Evolutionary conservation across 2,888 invertebrate species (phyloP).

Genomic region (Hymenopus coronatus): DNA sequence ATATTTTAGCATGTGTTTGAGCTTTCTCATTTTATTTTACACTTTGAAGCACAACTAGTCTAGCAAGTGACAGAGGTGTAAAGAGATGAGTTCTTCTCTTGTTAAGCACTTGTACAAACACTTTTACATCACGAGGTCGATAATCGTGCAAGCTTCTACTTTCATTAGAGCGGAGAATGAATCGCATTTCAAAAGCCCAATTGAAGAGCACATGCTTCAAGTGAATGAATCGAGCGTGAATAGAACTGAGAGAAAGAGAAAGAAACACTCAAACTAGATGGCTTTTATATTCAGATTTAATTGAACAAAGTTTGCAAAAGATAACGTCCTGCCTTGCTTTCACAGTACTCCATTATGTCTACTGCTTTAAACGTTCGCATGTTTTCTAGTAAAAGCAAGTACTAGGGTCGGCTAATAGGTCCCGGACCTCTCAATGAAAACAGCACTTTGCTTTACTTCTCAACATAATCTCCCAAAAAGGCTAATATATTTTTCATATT

Average conservation of each 20-base stretch:
- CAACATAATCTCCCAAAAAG: no score
- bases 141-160: neutral
- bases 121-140: neutral
- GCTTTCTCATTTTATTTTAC: neutral
- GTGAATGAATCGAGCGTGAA: neutral
- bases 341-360: neutral
- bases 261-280: neutral
- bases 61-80: neutral
- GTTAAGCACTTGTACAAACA: neutral
- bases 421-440: no score
- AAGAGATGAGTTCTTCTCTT: neutral
- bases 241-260: neutral
- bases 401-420: no score
- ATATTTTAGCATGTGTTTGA: neutral
- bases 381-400: no score
- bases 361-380: no score
- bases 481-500: no score
- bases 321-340: neutral
- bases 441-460: no score
- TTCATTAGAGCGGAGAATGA: neutral
- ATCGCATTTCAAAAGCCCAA: neutral
- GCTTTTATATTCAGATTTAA: neutral
- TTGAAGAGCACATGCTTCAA: neutral
- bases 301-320: neutral
- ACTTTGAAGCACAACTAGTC: neutral